phyloP scores from a whole-genome alignment of 2,797 vertebrate species.

The Hydrocynus forskahlii region DNA sequence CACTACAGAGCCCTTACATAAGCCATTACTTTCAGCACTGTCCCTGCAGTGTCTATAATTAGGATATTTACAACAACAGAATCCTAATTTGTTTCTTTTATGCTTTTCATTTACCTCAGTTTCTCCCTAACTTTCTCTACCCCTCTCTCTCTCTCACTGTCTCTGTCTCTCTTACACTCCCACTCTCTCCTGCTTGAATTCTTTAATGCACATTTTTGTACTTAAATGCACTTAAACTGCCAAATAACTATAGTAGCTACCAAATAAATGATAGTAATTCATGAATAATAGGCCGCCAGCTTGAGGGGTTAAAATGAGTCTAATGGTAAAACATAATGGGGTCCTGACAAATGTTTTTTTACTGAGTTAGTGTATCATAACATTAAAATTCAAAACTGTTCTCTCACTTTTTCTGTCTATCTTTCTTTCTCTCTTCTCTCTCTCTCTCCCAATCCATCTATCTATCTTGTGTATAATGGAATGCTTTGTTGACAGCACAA shows the following conservation, averaged over 20 bases:
- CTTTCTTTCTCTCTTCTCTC: no score
- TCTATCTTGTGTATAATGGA: slow-evolving; percentile 71
- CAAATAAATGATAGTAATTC: no score
- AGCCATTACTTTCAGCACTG: not conserved
- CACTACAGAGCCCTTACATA: no score
- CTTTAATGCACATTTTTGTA: slow-evolving; percentile 51
- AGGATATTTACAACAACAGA: slow-evolving; percentile 7
- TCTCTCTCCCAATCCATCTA: slow-evolving; percentile 16
- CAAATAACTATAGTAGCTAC: no score
- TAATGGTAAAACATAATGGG: no score
- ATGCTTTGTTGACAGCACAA: slow-evolving; percentile 73
- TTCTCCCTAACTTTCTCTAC: not conserved
- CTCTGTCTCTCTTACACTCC: not conserved
- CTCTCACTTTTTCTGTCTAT: slow-evolving; percentile 49
- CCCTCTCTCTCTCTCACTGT: not conserved
- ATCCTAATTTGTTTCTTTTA: slow-evolving; percentile 18
- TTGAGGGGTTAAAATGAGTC: no score
- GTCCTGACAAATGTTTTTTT: no score
- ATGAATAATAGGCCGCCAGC: no score
- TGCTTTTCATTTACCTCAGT: slow-evolving; percentile 25
- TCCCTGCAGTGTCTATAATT: slow-evolving; percentile 2
- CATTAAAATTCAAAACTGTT: not conserved
- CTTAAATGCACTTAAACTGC: no score
- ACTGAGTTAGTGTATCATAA: no score
- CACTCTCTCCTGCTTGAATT: slow-evolving; percentile 7